phyloP scores from a whole-genome alignment of 2,888 invertebrate species.

The Bimastos eiseni region DNA sequence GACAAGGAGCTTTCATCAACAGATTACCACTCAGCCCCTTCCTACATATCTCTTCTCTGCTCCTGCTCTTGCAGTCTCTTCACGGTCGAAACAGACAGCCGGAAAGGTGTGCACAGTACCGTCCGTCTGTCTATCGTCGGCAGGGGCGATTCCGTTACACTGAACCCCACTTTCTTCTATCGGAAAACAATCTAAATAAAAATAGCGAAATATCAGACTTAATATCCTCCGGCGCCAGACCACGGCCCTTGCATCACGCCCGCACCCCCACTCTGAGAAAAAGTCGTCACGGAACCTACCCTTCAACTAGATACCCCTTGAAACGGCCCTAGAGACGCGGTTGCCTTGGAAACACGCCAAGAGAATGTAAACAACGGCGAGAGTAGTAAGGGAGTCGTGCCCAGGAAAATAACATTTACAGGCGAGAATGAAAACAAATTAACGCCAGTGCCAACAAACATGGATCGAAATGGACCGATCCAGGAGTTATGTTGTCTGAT shows the following conservation, averaged over 20 bases:
- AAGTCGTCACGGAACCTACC: not conserved
- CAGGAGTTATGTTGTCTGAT: not conserved
- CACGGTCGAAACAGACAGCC: not conserved
- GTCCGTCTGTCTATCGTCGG: constrained; percentile 2
- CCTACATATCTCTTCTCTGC: not conserved
- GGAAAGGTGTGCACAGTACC: not conserved
- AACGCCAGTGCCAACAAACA: constrained; percentile 13
- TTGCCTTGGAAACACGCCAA: not conserved
- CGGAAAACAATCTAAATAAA: not conserved
- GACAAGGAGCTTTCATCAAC: not conserved
- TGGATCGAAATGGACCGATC: not conserved
- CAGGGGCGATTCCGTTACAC: not conserved
- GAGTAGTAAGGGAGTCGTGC: not conserved
- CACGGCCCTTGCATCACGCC: not conserved
- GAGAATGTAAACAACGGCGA: not conserved
- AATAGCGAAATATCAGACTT: not conserved
- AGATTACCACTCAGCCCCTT: not conserved
- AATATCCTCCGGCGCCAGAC: not conserved
- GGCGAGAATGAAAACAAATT: constrained; percentile 13
- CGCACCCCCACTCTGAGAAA: not conserved
- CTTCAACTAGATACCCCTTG: constrained; percentile 13
- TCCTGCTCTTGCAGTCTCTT: not conserved
- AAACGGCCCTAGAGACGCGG: not conserved
- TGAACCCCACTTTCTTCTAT: not conserved
- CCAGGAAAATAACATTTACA: not conserved